Conservation (phyloP, 2,888 invertebrate species). For the Lepidochrysops patricia region DNA sequence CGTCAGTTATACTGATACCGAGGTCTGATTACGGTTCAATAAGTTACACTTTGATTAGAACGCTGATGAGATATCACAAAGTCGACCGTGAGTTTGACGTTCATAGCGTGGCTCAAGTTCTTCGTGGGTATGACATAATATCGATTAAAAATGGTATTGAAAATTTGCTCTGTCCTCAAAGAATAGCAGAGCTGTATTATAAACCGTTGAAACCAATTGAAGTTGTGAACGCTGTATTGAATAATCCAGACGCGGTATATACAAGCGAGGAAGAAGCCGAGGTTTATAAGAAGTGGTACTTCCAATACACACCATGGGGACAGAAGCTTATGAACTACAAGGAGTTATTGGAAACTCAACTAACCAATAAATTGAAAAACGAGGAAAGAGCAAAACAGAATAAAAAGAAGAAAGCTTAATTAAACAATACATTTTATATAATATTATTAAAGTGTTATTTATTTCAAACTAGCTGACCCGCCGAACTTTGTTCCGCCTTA, state of each 20-base stretch:
- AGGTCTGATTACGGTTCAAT: conserved; percentile 76
- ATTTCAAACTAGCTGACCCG: no score
- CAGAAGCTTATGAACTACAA: conserved; percentile 41
- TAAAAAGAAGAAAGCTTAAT: conserved; percentile 19
- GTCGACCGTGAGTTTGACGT: conserved; percentile 75
- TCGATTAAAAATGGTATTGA: conserved; percentile 58
- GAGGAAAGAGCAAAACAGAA: conserved; percentile 45
- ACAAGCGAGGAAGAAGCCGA: conserved; percentile 55
- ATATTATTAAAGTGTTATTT: no score
- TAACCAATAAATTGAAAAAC: conserved; percentile 42
- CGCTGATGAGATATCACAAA: conserved; percentile 75
- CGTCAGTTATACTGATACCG: conserved; percentile 71
- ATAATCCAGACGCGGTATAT: conserved; percentile 38
- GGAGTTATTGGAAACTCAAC: conserved; percentile 48
- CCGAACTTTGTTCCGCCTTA: no score
- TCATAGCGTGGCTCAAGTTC: conserved; percentile 69
- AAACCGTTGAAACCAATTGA: conserved; percentile 70
- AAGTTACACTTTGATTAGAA: conserved; percentile 66
- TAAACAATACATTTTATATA: no score
- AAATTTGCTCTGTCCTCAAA: conserved; percentile 52
- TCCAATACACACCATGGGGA: conserved; percentile 47
- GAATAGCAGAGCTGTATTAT: conserved; percentile 67
- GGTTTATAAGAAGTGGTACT: conserved; percentile 68
- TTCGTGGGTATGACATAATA: conserved; percentile 70
- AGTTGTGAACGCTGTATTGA: conserved; percentile 59